Evolutionary conservation across 2,113 vertebrate species (phyloP).

Genomic region (Arothron firmamentum): DNA sequence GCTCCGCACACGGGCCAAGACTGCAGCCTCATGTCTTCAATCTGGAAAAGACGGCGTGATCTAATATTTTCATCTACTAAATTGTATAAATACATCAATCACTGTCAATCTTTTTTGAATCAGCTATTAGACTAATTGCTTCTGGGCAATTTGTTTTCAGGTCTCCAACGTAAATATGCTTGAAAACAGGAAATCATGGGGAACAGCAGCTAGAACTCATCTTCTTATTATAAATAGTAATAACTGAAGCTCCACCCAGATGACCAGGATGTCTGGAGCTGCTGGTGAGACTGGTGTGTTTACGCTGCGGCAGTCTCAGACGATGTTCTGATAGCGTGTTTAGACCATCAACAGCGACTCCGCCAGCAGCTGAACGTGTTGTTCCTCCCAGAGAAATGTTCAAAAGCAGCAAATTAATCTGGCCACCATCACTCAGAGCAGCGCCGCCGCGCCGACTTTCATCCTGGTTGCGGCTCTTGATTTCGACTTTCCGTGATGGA

Average conservation of each 20-base stretch:
- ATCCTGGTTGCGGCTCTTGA: background rate
- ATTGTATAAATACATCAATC: too few species aligned
- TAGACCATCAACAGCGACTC: conserved; percentile 37
- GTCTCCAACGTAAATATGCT: too few species aligned
- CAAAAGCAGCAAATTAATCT: too few species aligned
- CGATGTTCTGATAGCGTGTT: conserved; percentile 29
- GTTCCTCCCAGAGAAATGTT: too few species aligned
- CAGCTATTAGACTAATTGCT: too few species aligned
- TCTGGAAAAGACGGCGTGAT: background rate
- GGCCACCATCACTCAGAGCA: too few species aligned
- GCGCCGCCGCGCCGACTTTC: too few species aligned
- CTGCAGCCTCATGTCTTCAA: conserved; percentile 43
- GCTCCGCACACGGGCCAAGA: too few species aligned
- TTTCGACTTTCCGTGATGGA: background rate
- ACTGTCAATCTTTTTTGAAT: too few species aligned
- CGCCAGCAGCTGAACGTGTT: too few species aligned
- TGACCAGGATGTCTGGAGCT: background rate
- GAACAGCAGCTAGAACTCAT: conserved; percentile 15
- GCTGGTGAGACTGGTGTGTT: background rate
- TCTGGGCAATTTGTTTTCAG: background rate
- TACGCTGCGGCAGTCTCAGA: conserved; percentile 2
- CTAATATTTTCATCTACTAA: too few species aligned
- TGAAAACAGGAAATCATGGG: too few species aligned
- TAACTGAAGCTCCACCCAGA: background rate
- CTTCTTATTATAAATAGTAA: conserved; percentile 13